Conservation (phyloP, 2,113 vertebrate genomes). For the Plecotus auritus region DNA sequence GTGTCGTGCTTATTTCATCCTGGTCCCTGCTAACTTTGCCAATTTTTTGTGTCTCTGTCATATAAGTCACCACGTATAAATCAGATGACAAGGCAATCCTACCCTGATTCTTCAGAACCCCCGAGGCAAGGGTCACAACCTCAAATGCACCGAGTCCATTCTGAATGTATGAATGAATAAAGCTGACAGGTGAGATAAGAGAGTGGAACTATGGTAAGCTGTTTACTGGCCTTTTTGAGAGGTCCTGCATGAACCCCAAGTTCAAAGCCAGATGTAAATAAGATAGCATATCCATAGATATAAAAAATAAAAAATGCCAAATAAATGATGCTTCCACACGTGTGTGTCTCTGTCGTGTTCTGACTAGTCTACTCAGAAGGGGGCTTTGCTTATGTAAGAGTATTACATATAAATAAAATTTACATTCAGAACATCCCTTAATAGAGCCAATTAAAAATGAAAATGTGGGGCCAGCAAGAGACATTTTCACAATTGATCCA, state of each 20-base stretch:
- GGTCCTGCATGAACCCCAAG: not conserved
- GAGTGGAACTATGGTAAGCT: not conserved
- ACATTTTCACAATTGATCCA: not conserved
- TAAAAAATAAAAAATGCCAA: not conserved
- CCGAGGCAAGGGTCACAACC: not conserved
- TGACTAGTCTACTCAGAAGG: not conserved
- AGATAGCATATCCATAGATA: not conserved
- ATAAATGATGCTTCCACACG: fast-evolving
- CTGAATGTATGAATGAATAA: not conserved
- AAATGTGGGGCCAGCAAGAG: not conserved
- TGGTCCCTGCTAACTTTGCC: not conserved
- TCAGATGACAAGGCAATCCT: not conserved
- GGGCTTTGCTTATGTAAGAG: not conserved
- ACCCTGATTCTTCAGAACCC: not conserved
- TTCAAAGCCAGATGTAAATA: not conserved
- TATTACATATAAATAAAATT: not conserved
- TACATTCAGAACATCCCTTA: not conserved
- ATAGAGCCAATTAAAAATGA: not conserved
- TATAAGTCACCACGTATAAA: not conserved
- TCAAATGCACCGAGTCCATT: not conserved
- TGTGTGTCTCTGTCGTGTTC: not conserved
- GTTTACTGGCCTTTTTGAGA: not conserved
- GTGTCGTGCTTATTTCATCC: not conserved
- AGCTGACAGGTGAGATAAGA: not conserved
- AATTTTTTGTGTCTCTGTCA: not conserved